These are phyloP conservation scores for Polypterus bichir DNA, from an alignment of 2,113 vertebrate genomes.

Conservation along the genomic window DNA sequence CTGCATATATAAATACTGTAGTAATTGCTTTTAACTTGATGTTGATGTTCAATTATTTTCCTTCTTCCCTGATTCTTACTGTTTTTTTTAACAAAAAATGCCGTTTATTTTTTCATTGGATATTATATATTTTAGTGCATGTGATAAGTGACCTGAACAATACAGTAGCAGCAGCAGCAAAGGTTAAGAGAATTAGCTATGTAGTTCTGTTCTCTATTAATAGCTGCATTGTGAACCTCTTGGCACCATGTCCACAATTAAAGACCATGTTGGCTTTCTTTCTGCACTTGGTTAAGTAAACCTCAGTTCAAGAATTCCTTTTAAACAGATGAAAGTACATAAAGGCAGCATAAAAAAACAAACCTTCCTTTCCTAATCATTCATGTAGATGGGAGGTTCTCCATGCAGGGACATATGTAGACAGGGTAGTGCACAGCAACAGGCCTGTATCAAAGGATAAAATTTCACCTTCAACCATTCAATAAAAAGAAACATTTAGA, in stretches of 20 bases:
- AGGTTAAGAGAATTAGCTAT: slow-evolving; percentile 50
- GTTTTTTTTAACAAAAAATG: slow-evolving; percentile 24
- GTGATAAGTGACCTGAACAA: slow-evolving; percentile 31
- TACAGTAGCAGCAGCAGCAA: slow-evolving; percentile 32
- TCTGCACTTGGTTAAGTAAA: slow-evolving; percentile 38
- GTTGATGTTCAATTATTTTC: slow-evolving; percentile 11
- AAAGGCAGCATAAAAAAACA: too few relatives aligned
- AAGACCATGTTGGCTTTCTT: slow-evolving; percentile 37
- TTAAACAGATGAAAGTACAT: too few relatives aligned
- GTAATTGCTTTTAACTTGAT: slow-evolving; percentile 11
- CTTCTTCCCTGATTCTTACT: slow-evolving; percentile 23
- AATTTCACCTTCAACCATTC: too few relatives aligned
- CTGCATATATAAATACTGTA: slow-evolving; percentile 15
- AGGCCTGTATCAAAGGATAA: too few relatives aligned
- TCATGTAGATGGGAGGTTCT: too few relatives aligned
- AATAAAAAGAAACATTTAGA: too few relatives aligned
- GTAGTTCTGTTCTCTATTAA: slow-evolving; percentile 41
- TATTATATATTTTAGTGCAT: slow-evolving; percentile 28
- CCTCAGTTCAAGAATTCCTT: neutral
- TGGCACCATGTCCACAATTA: slow-evolving; percentile 44
- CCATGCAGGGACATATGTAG: too few relatives aligned
- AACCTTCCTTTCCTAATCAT: too few relatives aligned
- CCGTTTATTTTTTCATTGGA: slow-evolving; percentile 33
- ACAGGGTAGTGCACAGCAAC: too few relatives aligned
- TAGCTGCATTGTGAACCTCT: slow-evolving; percentile 37